phyloP scores from a whole-genome alignment of 2,113 vertebrate genomes.

The Grantiella picta region DNA sequence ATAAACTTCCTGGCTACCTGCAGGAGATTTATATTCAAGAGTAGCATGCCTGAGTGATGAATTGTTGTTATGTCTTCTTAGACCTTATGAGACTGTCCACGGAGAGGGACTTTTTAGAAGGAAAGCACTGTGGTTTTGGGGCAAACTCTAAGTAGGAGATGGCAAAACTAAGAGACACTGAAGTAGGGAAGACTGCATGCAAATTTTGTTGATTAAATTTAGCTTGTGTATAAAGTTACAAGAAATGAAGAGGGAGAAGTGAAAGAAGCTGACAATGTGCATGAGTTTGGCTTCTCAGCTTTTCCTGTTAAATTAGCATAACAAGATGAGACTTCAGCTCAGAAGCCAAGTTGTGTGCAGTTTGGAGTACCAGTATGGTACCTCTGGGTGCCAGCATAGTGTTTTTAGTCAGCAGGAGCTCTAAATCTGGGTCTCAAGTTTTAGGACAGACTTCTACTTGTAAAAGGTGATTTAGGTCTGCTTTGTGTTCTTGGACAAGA shows the following conservation, averaged over 20 bases:
- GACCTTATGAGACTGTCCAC: not conserved
- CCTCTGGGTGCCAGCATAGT: not conserved
- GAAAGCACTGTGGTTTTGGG: not conserved
- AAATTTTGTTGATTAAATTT: not conserved
- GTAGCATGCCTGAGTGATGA: not conserved
- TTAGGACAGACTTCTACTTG: not conserved
- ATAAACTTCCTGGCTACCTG: not conserved
- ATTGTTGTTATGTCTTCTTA: not conserved
- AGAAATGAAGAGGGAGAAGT: not conserved
- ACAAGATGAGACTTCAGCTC: not conserved
- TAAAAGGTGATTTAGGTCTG: not conserved
- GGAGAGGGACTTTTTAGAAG: not conserved
- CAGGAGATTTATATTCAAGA: not conserved
- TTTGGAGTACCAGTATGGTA: not conserved
- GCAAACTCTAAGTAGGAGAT: not conserved
- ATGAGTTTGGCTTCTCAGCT: not conserved
- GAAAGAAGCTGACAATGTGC: not conserved
- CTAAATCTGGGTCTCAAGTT: not conserved
- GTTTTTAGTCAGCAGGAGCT: not conserved
- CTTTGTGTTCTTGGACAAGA: not conserved
- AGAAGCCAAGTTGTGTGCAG: not conserved
- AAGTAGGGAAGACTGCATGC: not conserved
- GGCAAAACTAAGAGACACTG: not conserved
- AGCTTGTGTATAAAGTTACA: not conserved
- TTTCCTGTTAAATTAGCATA: not conserved